These are phyloP conservation scores for Siphamia tubifer DNA, from an alignment of 2,113 vertebrate genomes.

Conservation along the genomic window DNA sequence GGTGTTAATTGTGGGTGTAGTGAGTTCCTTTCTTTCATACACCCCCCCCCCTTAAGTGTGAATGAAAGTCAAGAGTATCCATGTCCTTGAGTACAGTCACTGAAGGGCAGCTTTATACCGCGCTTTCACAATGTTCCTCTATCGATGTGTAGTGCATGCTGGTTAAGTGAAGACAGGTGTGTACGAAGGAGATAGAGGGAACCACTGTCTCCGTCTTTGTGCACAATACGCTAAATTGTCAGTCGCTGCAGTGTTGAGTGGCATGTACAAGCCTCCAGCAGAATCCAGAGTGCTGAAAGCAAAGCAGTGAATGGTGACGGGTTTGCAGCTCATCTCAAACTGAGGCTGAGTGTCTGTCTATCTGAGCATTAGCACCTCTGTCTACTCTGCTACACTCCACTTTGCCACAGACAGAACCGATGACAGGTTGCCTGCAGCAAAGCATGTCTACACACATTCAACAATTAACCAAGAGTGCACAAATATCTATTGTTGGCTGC, in stretches of 20 bases:
- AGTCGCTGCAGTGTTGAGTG: conserved; percentile 7
- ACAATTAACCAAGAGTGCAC: conserved; percentile 2
- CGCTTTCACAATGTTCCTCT: conserved; percentile 20
- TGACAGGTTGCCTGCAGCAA: conserved; percentile 58
- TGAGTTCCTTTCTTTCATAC: neutral
- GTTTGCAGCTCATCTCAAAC: conserved; percentile 45
- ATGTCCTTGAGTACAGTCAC: neutral
- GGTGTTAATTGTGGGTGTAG: neutral
- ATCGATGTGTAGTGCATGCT: conserved; percentile 11
- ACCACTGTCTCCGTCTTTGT: neutral
- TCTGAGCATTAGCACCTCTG: conserved; percentile 40
- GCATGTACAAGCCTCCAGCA: conserved; percentile 30
- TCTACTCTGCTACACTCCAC: conserved; percentile 27
- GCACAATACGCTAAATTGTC: neutral
- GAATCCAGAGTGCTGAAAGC: conserved; percentile 58
- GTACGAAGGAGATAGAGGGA: neutral
- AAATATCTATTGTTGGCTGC: neutral
- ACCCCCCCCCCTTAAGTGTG: neutral
- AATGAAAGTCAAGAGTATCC: neutral
- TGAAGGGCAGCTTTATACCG: neutral
- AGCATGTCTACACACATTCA: conserved; percentile 44
- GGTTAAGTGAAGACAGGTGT: conserved; percentile 49
- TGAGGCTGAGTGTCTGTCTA: conserved; percentile 37
- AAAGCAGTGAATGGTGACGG: conserved; percentile 54
- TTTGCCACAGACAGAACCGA: conserved; percentile 37